Base-by-base conservation (phyloP, 2,797 vertebrate species). In the Apodemus agrarius region DNA sequence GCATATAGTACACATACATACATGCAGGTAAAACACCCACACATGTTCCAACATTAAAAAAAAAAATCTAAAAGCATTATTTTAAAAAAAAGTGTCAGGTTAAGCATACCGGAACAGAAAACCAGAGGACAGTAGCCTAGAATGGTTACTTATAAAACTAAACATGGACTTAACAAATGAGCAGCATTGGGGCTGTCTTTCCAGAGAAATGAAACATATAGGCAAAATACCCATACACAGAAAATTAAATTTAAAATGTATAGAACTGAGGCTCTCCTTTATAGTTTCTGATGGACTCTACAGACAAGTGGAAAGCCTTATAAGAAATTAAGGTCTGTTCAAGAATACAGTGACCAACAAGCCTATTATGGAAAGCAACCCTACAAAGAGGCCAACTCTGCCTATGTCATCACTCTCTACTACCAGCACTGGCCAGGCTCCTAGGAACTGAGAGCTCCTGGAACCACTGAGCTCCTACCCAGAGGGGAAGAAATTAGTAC, bases 301-400 rank as follows among this genome's bases (percentile, higher is more conserved):
- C 16, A 29, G 43, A 75, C 26, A 29, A 19, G 19, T 11, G 3
- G 31, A 11, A 3, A 4, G n/a, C 16, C 61, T 78, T 91, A 14
- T 0, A 49, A 72, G 37, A 54, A 31, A 31, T 34, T 52, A 65
- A 61, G 31, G 4, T 78, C 59, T 61, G 81, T 29, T 63, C 31
- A 46, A 88, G 1, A 85, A 29, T 10, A 72, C 3, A 84, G 49
- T 4, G 24, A 59, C 6, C 9, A 34, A 11, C 14, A 43, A 75
- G 37, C 29, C 37, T 46, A 31, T 10, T 52, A 12, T 0, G 3
- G 67, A 85, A 74, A 52, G 7, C 3, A 67, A 2, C 29, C 61
- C 57, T 8, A 0, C 1, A 10, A 59, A 59, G 0, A 8, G 81
- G 21, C 29, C 7, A 52, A 40, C 34, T 31, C 8, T 1, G 2